Base-by-base conservation (phyloP, 2,113 vertebrate species). In the Sapayoa aenigma region DNA sequence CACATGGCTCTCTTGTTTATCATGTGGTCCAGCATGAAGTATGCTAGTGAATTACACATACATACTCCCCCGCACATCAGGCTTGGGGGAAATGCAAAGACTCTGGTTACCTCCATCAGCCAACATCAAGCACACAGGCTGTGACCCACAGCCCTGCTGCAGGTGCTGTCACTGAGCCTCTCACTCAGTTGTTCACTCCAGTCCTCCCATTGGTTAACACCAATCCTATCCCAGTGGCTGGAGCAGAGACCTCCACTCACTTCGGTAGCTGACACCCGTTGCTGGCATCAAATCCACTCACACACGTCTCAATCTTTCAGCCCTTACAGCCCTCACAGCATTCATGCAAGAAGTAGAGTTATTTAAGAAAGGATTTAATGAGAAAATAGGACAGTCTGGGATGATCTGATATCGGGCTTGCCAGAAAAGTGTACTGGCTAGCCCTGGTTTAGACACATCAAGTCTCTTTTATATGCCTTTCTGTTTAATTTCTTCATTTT, bases 401-500 rank as follows among this genome's bases (percentile, higher is more conserved):
- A 9, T 42, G 28, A 35, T 58, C 11, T 2, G 1, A 49, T 0
- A 1, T 21, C 28, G 24, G 52, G 9, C 5, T 53, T 58, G 14
- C 49, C 31, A 84, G 35, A 53, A 7, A 74, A 60, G 6, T 14
- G 11, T 66, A 30, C 13, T 33, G 23, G 62, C 17, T 6, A 37
- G 22, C 9, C 5, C 21, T 13, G 30, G 24, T 52, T 66, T 42
- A 63, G 11, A 24, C 0, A 1, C 0, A 0, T 12, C 6, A 53
- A 68, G 4, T 4, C 15, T 4, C 23, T 53, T 53, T 58, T 41
- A 44, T 35, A 18, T 9, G 8, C 2, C 3, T 75, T 73, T 91
- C 37, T 82, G 5, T 28, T 42, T 33, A 23, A 72, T 53, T 75
- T 67, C 9, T 1, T 28, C 23, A 59, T 79, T 44, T 5, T 71